Conservation (phyloP, 2,113 vertebrate genomes). For the Prunella himalayana region DNA sequence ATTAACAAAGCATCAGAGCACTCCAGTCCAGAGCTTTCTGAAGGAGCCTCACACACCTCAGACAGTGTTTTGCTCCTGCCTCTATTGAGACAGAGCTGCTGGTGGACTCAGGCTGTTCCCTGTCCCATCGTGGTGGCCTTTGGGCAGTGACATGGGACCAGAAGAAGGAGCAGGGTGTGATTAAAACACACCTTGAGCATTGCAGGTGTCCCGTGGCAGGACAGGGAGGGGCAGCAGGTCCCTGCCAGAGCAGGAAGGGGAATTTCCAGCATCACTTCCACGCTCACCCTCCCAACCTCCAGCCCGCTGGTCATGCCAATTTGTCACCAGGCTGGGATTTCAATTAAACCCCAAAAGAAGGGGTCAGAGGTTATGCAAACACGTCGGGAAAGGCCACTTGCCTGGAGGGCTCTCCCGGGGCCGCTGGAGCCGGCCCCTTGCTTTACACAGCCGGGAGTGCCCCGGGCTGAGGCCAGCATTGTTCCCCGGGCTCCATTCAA, state of each 20-base stretch:
- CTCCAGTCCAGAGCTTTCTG: background rate
- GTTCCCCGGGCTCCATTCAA: background rate
- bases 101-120: accelerated
- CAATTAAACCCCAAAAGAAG: conserved; percentile 51
- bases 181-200: accelerated
- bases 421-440: conserved; percentile 6
- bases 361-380: conserved; percentile 64
- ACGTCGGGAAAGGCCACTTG: conserved; percentile 28
- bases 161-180: background rate
- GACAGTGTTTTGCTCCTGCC: background rate
- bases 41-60: background rate
- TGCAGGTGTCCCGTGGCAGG: background rate
- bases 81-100: accelerated
- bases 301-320: conserved; percentile 35
- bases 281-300: background rate
- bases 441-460: background rate
- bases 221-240: background rate
- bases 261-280: background rate
- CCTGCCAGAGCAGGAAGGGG: background rate
- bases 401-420: conserved; percentile 17
- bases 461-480: conserved; percentile 18
- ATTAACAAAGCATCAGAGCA: background rate
- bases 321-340: conserved; percentile 56
- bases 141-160: accelerated
- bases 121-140: background rate